Base-by-base conservation (phyloP, 1,140 invertebrate species). In the Drosophila trapezifrons region DNA sequence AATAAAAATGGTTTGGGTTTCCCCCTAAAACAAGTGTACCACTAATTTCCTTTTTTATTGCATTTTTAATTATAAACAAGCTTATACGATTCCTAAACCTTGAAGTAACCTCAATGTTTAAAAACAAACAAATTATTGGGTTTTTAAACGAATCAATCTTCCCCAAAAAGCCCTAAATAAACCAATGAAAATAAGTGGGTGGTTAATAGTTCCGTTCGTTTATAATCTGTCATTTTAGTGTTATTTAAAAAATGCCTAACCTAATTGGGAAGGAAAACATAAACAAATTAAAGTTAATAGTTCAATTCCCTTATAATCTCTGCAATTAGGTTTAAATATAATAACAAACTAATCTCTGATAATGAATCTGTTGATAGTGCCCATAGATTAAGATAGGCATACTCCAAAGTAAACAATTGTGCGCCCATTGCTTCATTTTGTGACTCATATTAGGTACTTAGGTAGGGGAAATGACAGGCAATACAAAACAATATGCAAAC, bases 291-390 rank as follows among this genome's bases (percentile, higher is more conserved):
- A 57, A 27, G 3, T n/a, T 40, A 27, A 62, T 25, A 38, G 9
- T 18, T n/a, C 4, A 40, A 60, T 55, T 55, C n/a, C 29, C 4
- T 7, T 17, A 17, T 35, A 52, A 52, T 59, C 49, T 38, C 3
- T 1, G 13, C 25, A 29, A 59, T 58, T 58, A 40, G 18, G 15
- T 10, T 58, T 63, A 18, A 57, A 25, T 42, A 63, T 63, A 29
- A 32, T 59, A 63, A 22, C 38, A 64, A 64, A 20, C 18, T 60
- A 60, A 35, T 43, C 62, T 59, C 38, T 64, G 55, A 60, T 64
- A 59, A 64, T 60, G 38, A 18, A 3, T 32, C 18, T 17, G 49
- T 58, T 59, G 52, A 51, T 25, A 22, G 45, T 9, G n/a, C 38
- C 7, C 45, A 22, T 2, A 13, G 32, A 20, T 54, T 38, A 20